phyloP scores from a whole-genome alignment of 2,113 vertebrate genomes.

The Otis tarda region DNA sequence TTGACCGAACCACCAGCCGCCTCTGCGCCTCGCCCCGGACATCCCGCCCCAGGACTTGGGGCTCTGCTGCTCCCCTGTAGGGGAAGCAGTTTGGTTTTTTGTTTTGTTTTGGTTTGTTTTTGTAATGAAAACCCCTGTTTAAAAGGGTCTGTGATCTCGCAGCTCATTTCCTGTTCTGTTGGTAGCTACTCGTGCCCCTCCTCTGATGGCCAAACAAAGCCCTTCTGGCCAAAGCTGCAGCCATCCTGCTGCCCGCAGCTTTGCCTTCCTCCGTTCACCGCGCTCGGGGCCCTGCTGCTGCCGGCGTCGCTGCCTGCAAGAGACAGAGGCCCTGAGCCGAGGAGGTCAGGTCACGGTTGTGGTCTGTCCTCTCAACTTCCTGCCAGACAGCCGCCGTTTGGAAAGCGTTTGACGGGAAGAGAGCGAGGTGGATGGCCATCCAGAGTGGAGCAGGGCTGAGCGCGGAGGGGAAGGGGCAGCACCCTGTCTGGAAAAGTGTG shows the following conservation, averaged over 20 bases:
- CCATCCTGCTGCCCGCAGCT: accelerated
- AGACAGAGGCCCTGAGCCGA: background rate
- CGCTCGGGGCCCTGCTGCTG: accelerated
- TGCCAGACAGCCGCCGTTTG: accelerated
- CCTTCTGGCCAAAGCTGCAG: background rate
- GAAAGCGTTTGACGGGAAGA: background rate
- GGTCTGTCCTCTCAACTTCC: background rate
- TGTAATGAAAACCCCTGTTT: background rate
- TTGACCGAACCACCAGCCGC: background rate
- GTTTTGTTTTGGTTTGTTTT: background rate
- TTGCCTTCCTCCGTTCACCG: no score
- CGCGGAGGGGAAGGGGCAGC: background rate
- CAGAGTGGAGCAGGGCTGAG: accelerated
- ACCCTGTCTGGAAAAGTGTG: background rate
- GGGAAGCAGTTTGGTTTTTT: no score
- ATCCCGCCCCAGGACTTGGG: accelerated
- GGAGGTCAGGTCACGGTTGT: background rate
- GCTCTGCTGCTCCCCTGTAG: background rate
- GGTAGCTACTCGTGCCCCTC: accelerated
- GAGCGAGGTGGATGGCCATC: accelerated
- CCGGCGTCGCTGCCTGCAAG: accelerated
- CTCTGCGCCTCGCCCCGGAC: accelerated
- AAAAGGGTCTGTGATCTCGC: background rate
- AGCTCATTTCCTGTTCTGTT: accelerated
- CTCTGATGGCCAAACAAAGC: background rate